phyloP scores from a whole-genome alignment of 2,113 vertebrate species.

The Papio anubis region DNA sequence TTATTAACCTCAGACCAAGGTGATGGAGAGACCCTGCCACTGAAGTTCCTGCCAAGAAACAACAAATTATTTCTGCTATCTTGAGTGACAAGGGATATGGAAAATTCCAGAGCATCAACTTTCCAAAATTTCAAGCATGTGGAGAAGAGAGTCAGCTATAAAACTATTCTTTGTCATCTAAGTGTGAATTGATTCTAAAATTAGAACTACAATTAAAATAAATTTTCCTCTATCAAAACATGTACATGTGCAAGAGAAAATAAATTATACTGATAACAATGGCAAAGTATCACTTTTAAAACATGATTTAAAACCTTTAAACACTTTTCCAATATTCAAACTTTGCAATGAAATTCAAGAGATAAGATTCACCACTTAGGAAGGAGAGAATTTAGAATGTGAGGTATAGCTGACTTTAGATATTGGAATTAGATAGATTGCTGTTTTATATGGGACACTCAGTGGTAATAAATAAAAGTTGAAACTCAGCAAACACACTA shows the following conservation, averaged over 20 bases:
- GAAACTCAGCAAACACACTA: background rate
- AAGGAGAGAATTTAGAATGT: background rate
- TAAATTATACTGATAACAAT: background rate
- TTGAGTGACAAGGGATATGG: background rate
- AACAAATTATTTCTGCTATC: background rate
- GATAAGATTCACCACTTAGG: background rate
- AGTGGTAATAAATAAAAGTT: background rate
- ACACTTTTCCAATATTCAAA: background rate
- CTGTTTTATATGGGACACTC: background rate
- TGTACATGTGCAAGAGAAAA: background rate
- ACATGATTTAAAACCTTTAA: background rate
- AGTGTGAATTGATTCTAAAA: background rate
- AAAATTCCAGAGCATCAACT: background rate
- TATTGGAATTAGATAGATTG: background rate
- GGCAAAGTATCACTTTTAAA: background rate
- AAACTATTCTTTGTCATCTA: background rate
- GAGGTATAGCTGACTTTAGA: background rate
- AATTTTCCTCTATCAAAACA: background rate
- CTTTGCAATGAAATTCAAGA: background rate
- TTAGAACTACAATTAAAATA: conserved; percentile 5
- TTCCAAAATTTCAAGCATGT: background rate
- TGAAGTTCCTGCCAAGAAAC: background rate
- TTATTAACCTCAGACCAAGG: background rate
- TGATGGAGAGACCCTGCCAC: background rate
- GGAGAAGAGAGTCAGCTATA: background rate